These are phyloP conservation scores for Nerophis lumbriciformis DNA, from an alignment of 2,113 vertebrate species.

Conservation along the genomic window DNA sequence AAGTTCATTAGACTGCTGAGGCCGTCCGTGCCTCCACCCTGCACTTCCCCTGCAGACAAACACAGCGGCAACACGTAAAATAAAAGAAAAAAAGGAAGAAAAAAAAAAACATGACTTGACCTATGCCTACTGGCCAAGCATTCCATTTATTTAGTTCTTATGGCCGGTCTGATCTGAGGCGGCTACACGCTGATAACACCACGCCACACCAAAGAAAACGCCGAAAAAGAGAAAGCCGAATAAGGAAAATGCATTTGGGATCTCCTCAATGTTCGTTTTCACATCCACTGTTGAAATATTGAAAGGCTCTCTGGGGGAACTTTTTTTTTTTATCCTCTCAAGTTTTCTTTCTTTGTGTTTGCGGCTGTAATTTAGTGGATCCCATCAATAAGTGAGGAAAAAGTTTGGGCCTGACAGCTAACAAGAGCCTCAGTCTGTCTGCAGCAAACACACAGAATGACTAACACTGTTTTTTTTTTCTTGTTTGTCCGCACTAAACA, in stretches of 20 bases:
- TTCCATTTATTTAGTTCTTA: conserved; percentile 71
- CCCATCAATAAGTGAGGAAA: conserved; percentile 68
- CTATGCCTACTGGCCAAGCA: conserved; percentile 66
- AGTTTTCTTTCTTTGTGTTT: conserved; percentile 54
- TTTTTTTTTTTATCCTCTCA: conserved; percentile 37
- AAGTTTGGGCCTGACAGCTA: conserved; percentile 67
- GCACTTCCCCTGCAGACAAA: conserved; percentile 68
- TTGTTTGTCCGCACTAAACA: conserved; percentile 44
- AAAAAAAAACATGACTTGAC: conserved; percentile 63
- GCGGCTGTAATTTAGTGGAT: conserved; percentile 65
- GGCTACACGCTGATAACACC: conserved; percentile 69
- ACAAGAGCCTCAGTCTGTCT: conserved; percentile 62
- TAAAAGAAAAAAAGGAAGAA: conserved; percentile 43
- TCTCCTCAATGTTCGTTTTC: conserved; percentile 51
- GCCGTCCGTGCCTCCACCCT: conserved; percentile 45
- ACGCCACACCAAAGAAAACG: conserved; percentile 59
- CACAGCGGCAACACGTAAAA: conserved; percentile 42
- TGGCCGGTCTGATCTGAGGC: conserved; percentile 63
- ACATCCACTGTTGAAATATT: conserved; percentile 49
- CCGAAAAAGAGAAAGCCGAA: conserved; percentile 55
- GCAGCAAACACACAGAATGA: conserved; percentile 64
- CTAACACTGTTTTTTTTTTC: conserved; percentile 49
- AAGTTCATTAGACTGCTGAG: conserved; percentile 80
- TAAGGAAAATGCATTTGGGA: conserved; percentile 64
- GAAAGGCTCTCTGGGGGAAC: conserved; percentile 44